A percentile compares a stretch with the other conserved stretches of the same genome.
phyloP scores from a whole-genome alignment of 2,888 invertebrate genomes.

The Caenorhabditis wallacei region DNA sequence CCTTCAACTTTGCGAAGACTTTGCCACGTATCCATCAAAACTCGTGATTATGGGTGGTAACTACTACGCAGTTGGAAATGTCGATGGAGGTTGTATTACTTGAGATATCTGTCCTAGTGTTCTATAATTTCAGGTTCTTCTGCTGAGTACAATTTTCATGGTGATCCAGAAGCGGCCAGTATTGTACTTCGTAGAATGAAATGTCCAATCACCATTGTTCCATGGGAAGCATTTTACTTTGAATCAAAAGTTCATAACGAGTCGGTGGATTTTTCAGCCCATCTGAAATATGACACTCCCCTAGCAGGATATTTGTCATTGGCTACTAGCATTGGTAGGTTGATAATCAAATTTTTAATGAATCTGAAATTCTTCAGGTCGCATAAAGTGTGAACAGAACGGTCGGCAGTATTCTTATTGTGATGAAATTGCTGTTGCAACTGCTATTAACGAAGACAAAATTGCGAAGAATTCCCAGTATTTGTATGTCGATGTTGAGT shows the following conservation, averaged over 20 bases:
- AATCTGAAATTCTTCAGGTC: constrained; percentile 40
- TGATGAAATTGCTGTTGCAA: constrained; percentile 83
- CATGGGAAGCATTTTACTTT: constrained; percentile 86
- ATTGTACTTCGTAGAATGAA: constrained; percentile 87
- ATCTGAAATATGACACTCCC: constrained; percentile 71
- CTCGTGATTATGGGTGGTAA: constrained; percentile 82
- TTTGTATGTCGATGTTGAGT: constrained; percentile 57
- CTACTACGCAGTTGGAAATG: constrained; percentile 80
- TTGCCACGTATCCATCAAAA: constrained; percentile 77
- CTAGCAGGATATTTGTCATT: constrained; percentile 63
- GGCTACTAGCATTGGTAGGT: constrained; percentile 66
- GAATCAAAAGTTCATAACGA: constrained; percentile 62
- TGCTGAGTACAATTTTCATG: constrained; percentile 90
- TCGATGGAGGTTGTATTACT: constrained; percentile 80
- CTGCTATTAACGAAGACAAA: constrained; percentile 77
- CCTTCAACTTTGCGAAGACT: constrained; percentile 83
- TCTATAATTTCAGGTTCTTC: constrained; percentile 77
- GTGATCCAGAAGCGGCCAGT: constrained; percentile 90
- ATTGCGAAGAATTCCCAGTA: constrained; percentile 44
- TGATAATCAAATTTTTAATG: neutral
- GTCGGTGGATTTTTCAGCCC: constrained; percentile 73
- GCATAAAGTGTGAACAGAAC: constrained; percentile 52
- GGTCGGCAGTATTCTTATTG: constrained; percentile 76
- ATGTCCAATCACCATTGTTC: constrained; percentile 86
- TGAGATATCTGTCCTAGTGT: neutral